Base-by-base conservation (phyloP, 2,113 vertebrate species). In the Dasypus novemcinctus region DNA sequence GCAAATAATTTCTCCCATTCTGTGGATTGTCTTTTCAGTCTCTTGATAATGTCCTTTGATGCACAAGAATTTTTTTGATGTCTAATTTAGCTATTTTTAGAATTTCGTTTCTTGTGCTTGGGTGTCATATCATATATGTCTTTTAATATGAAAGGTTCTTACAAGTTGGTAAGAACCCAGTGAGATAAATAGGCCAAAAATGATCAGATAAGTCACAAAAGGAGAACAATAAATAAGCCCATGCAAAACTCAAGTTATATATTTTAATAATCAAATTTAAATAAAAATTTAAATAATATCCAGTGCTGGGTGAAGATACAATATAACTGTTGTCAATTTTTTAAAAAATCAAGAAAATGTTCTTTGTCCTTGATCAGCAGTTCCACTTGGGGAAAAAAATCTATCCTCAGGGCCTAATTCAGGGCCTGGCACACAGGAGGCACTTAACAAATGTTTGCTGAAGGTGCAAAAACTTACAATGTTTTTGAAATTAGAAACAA, bases 401-500 rank as follows among this genome's bases (percentile, higher is more conserved):
- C 49, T 85, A n/a, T 63, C 18, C 41, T 93, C 4, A 71, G 71
- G 29, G 36, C 20, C n/a, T 81, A 74, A 46, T 23, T 14, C 82
- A 31, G 54, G 49, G 54, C 33, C 38, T 83, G 46, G 23, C n/a
- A 68, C 68, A 76, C 8, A 63, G 12, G n/a, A 78, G 43, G 20
- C 25, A 68, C 81, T 74, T 75, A 87, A 59, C 11, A 91, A 41
- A 89, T 87, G 75, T 49, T 46, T 87, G 15, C n/a, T 69, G 52
- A 93, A 69, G 46, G 49, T 7, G 88, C 78, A 95, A 54, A 91
- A 75, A 68, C 25, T 71, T 94, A 61, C 0, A 41, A 64, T 87
- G 79, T 93, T 88, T 64, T 88, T 36, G 69, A 94, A 87, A 69
- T 8, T 87, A 85, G 72, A 63, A 74, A 57, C 25, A 78, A 74